Conservation (phyloP, 2,888 invertebrate genomes). For the Tetranychus piercei region DNA sequence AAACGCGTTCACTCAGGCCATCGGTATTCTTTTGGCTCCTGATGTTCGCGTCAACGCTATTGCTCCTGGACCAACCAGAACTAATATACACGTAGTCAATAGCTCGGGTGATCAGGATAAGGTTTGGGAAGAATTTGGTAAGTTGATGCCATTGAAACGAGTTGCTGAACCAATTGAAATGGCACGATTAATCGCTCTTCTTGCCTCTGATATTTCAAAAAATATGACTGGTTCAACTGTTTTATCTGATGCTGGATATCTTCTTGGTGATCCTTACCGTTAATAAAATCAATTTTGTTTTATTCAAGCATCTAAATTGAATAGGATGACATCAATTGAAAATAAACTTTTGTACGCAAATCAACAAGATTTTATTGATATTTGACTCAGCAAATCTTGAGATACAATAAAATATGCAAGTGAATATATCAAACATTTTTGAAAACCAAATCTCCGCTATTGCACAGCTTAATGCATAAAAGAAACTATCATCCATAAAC, state of each 20-base stretch:
- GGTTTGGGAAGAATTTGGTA: background rate
- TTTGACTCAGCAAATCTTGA: no score
- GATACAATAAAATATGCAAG: no score
- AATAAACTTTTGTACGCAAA: no score
- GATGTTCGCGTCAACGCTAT: slow-evolving; percentile 12
- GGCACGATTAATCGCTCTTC: background rate
- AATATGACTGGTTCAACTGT: slow-evolving; percentile 9
- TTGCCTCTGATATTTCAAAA: background rate
- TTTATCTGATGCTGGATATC: background rate
- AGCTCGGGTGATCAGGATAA: background rate
- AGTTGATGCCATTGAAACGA: background rate
- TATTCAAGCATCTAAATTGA: no score
- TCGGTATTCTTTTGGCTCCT: background rate
- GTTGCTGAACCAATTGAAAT: slow-evolving; percentile 2
- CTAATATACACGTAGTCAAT: background rate
- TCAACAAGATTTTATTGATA: no score
- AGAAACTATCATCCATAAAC: no score
- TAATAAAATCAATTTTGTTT: no score
- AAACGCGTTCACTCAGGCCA: background rate
- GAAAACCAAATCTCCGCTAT: no score
- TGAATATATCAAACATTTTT: no score
- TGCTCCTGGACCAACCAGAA: background rate
- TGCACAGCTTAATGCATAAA: no score
- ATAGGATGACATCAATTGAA: no score
- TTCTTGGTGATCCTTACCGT: background rate